Conservation (phyloP, 2,113 vertebrate genomes). For the Centropus bengalensis region DNA sequence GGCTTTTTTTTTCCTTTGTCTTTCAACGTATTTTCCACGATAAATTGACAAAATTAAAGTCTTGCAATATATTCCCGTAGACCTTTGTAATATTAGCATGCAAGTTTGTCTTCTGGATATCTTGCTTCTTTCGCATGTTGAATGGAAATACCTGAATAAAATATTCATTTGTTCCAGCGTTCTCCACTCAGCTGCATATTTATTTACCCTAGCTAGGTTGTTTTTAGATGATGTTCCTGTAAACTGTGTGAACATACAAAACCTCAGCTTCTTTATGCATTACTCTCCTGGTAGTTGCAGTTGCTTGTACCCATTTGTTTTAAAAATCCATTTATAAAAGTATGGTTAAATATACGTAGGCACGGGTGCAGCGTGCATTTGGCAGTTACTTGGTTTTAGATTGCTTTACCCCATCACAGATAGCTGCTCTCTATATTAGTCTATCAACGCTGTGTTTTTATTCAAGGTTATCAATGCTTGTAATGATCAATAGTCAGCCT, state of each 20-base stretch:
- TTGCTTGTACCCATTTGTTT: background rate
- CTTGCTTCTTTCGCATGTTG: background rate
- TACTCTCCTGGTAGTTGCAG: background rate
- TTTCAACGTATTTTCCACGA: background rate
- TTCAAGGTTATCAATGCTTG: too few relatives aligned
- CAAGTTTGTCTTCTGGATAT: background rate
- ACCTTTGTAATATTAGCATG: background rate
- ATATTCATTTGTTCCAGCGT: background rate
- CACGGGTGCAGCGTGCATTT: background rate
- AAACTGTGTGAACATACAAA: background rate
- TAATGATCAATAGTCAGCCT: too few relatives aligned
- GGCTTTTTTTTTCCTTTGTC: background rate
- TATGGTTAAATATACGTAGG: background rate
- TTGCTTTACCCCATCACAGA: background rate
- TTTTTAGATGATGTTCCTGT: background rate
- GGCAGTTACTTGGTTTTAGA: background rate
- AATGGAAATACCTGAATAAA: background rate
- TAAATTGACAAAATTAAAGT: background rate
- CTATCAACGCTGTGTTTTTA: too few relatives aligned
- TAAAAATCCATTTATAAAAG: background rate
- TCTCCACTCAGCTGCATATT: background rate
- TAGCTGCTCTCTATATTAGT: background rate
- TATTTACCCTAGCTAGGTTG: background rate
- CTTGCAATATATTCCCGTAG: background rate
- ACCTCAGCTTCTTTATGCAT: background rate